These are phyloP conservation scores for Girardia tigrina DNA, from an alignment of 2,888 invertebrate species.

Conservation along the genomic window DNA sequence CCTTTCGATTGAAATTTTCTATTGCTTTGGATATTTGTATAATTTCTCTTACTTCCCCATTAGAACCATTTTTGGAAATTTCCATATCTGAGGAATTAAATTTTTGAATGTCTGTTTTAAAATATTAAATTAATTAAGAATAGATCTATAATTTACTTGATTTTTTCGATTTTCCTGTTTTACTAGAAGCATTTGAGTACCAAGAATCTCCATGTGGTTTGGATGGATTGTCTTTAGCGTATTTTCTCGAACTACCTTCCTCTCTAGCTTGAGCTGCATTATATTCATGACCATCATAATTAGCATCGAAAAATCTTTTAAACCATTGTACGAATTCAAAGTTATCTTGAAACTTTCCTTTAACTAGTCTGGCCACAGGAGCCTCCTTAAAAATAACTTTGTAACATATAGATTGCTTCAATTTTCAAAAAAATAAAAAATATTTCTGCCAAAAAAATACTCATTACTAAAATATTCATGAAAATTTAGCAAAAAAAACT, in stretches of 20 bases:
- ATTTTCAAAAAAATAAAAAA: no score
- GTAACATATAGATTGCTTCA: no score
- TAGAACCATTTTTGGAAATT: not conserved
- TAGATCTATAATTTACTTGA: no score
- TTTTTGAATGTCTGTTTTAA: not conserved
- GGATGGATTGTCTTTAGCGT: not conserved
- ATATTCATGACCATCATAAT: slow-evolving; percentile 83
- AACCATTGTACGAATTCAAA: slow-evolving; percentile 99
- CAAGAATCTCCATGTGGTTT: not conserved
- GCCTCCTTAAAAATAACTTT: slow-evolving; percentile 67
- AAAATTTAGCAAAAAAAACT: no score
- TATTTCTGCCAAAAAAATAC: no score
- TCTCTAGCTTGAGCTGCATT: slow-evolving; percentile 57
- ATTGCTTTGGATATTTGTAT: not conserved
- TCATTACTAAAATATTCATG: no score
- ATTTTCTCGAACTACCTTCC: not conserved
- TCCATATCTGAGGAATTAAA: not conserved
- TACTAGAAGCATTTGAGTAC: no score
- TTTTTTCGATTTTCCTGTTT: no score
- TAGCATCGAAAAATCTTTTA: slow-evolving; percentile 99
- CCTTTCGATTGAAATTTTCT: not conserved
- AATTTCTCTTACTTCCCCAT: not conserved
- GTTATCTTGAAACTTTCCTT: slow-evolving; percentile 98
- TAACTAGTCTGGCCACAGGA: slow-evolving; percentile 94
- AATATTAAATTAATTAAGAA: no score